A percentile compares a stretch with the other conserved stretches of the same genome.
phyloP scores from a whole-genome alignment of 2,113 vertebrate species.

The Eretmochelys imbricata region DNA sequence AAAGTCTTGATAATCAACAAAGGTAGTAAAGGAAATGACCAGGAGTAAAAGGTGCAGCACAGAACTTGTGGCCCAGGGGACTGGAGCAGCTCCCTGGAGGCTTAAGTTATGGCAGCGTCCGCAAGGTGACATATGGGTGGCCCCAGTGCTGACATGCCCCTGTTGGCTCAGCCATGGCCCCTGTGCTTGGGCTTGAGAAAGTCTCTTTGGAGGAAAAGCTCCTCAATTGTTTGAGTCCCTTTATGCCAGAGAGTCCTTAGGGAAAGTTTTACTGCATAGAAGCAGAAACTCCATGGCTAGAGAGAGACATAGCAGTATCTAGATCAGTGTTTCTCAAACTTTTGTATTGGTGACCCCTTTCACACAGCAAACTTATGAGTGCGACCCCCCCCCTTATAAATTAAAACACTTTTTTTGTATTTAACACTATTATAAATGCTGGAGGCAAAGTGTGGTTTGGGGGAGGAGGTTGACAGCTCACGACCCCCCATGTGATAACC shows the following conservation, averaged over 20 bases:
- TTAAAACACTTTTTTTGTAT: no score
- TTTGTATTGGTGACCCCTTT: no score
- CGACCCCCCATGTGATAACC: no score
- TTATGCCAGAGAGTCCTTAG: background rate
- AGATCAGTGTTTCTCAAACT: background rate
- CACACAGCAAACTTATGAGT: no score
- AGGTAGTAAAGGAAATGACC: background rate
- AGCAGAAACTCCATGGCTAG: background rate
- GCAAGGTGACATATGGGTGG: background rate
- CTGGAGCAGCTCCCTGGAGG: background rate
- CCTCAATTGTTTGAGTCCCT: background rate
- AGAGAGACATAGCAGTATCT: background rate
- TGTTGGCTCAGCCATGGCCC: background rate
- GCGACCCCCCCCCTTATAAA: no score
- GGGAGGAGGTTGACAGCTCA: no score
- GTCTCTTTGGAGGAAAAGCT: background rate
- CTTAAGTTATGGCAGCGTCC: background rate
- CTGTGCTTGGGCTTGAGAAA: background rate
- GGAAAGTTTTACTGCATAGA: background rate
- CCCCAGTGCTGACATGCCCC: background rate
- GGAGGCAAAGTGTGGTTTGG: no score
- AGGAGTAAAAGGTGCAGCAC: background rate
- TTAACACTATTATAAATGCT: no score
- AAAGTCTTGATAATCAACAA: background rate
- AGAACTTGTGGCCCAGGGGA: background rate